Conservation (phyloP, 2,797 vertebrate genomes). For the Anguilla anguilla region DNA sequence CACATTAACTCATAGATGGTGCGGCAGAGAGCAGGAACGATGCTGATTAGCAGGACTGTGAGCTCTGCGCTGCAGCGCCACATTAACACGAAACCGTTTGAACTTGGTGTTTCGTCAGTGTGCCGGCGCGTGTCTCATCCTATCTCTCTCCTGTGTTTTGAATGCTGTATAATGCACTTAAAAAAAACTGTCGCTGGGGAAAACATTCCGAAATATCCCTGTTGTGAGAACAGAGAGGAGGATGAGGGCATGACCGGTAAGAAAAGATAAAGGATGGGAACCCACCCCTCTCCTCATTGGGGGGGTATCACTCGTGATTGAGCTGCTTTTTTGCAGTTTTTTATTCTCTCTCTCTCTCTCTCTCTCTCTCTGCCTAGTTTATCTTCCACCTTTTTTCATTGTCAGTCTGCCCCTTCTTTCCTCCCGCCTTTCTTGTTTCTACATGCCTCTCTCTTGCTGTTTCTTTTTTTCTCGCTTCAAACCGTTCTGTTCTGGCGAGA, state of each 20-base stretch:
- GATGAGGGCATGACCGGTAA: neutral
- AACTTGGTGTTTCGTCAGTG: neutral
- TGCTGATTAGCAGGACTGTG: neutral
- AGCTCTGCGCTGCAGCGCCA: neutral
- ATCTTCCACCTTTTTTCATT: neutral
- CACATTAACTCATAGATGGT: neutral
- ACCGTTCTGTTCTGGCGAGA: conserved; percentile 42
- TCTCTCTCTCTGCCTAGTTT: neutral
- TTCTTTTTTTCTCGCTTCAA: neutral
- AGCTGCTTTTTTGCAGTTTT: neutral
- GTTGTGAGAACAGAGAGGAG: neutral
- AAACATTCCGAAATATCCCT: neutral
- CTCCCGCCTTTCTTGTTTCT: neutral
- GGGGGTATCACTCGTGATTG: neutral
- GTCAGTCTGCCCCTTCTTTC: neutral
- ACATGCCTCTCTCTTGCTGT: conserved; percentile 26
- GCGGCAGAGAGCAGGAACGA: neutral
- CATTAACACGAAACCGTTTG: neutral
- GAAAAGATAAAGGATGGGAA: neutral
- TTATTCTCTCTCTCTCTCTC: neutral
- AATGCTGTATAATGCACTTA: neutral
- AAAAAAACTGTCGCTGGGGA: neutral
- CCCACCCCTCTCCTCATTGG: conserved; percentile 11
- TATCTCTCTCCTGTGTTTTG: neutral
- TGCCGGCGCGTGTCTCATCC: too few species aligned